These are phyloP conservation scores for Cenopis cana DNA, from an alignment of 2,888 invertebrate genomes.

Conservation along the genomic window DNA sequence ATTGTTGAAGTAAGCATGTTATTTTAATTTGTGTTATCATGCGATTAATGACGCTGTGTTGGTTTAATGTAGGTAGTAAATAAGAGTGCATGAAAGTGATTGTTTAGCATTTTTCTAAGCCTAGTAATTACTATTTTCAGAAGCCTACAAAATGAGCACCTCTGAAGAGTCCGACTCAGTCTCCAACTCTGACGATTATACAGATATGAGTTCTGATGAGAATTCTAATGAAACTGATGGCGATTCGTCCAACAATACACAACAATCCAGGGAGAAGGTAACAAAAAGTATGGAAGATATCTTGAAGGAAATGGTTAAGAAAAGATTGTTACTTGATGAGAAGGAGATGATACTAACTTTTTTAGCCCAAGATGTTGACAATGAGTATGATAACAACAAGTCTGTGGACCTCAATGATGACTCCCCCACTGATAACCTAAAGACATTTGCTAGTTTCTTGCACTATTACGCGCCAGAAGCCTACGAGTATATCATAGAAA, in stretches of 20 bases:
- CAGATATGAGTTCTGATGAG: constrained; percentile 4
- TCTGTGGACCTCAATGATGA: background rate
- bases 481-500: constrained; percentile 26
- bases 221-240: background rate
- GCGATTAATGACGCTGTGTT: background rate
- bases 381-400: constrained; percentile 23
- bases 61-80: background rate
- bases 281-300: constrained; percentile 32
- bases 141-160: background rate
- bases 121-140: background rate
- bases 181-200: constrained; percentile 13
- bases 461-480: constrained; percentile 28
- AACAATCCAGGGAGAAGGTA: constrained; percentile 1
- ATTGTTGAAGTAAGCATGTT: background rate
- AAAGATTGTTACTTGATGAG: constrained; percentile 13
- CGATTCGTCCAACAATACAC: background rate
- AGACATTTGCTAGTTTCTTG: constrained; percentile 24
- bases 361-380: constrained; percentile 16
- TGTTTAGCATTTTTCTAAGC: background rate
- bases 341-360: constrained; percentile 9
- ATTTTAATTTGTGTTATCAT: background rate
- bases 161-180: constrained; percentile 1
- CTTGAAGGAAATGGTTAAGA: constrained; percentile 9
- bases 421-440: constrained; percentile 2
- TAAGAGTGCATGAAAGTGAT: background rate